Percentiles rank a stretch among this genome's conserved stretches.
Conservation (phyloP, 2,113 vertebrate species). For the Bubo scandiacus region DNA sequence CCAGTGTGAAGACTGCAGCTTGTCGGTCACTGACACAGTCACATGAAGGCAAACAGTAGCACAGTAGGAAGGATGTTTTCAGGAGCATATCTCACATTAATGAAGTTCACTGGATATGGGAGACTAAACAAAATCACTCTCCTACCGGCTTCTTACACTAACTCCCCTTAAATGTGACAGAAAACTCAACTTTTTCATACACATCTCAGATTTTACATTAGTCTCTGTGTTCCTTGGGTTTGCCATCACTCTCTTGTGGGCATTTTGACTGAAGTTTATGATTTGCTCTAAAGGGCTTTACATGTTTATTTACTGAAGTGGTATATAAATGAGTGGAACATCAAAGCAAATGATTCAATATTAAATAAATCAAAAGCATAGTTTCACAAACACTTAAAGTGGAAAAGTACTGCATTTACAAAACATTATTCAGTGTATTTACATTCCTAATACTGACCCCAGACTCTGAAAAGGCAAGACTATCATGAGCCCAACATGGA, state of each 20-base stretch:
- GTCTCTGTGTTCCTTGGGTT: not conserved
- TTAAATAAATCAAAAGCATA: constrained; percentile 1
- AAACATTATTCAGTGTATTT: not conserved
- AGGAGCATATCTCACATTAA: not conserved
- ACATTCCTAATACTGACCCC: not conserved
- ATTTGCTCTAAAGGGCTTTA: not conserved
- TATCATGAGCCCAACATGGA: not conserved
- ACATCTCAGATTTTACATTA: not conserved
- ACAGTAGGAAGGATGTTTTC: not conserved
- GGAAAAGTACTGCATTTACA: not conserved
- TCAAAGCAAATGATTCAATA: not conserved
- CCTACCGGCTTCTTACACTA: not conserved
- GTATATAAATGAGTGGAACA: not conserved
- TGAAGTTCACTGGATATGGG: not conserved
- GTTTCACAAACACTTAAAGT: not conserved
- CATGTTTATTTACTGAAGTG: not conserved
- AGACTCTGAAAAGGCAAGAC: not conserved
- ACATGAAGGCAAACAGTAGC: not conserved
- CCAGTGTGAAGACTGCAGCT: not conserved
- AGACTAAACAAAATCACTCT: not conserved
- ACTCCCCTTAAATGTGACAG: not conserved
- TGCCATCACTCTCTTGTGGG: not conserved
- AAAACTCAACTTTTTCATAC: not conserved
- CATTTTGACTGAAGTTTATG: not conserved
- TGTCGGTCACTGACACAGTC: not conserved